phyloP scores from a whole-genome alignment of 2,888 invertebrate species.

The Torymus tubicola region DNA sequence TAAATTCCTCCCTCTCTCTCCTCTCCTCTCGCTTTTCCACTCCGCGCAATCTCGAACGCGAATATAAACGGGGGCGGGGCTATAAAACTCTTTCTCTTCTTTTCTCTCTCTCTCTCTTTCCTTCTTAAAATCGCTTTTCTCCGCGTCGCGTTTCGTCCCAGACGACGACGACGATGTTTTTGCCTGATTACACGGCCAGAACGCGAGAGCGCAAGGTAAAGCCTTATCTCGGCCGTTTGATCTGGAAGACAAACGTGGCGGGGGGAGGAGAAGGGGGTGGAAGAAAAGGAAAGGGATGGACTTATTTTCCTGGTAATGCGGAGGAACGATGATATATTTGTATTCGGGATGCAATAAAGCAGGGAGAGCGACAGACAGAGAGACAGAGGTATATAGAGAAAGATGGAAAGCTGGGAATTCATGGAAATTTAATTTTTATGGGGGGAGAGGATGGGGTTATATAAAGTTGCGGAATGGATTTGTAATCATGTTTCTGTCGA shows the following conservation, averaged over 20 bases:
- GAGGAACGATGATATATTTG: conserved; percentile 55
- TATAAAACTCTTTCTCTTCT: conserved; percentile 22
- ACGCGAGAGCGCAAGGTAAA: conserved; percentile 17
- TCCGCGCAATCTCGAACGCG: conserved; percentile 6
- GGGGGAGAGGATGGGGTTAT: background rate
- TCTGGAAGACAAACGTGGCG: conserved; percentile 39
- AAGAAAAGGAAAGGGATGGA: conserved; percentile 12
- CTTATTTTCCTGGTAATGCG: conserved; percentile 55
- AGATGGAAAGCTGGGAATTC: background rate
- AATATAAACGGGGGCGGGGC: conserved; percentile 21
- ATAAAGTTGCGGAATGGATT: conserved; percentile 21
- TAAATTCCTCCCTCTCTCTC: conserved; percentile 34
- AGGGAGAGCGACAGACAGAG: background rate
- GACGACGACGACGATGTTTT: conserved; percentile 52
- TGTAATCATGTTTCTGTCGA: conserved; percentile 22
- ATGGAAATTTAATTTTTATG: conserved; percentile 55
- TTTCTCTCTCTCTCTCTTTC: conserved; percentile 2
- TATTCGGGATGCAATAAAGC: conserved; percentile 52
- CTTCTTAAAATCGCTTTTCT: conserved; percentile 20
- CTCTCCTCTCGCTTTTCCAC: conserved; percentile 12
- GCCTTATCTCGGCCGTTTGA: conserved; percentile 56
- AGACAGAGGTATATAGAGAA: background rate
- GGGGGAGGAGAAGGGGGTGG: no score
- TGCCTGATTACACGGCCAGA: conserved; percentile 51
- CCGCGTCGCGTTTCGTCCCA: background rate